A percentile compares a stretch with the other conserved stretches of the same genome.
Conservation (phyloP, 1,140 invertebrate species). For the Drosophila nigromelanica region DNA sequence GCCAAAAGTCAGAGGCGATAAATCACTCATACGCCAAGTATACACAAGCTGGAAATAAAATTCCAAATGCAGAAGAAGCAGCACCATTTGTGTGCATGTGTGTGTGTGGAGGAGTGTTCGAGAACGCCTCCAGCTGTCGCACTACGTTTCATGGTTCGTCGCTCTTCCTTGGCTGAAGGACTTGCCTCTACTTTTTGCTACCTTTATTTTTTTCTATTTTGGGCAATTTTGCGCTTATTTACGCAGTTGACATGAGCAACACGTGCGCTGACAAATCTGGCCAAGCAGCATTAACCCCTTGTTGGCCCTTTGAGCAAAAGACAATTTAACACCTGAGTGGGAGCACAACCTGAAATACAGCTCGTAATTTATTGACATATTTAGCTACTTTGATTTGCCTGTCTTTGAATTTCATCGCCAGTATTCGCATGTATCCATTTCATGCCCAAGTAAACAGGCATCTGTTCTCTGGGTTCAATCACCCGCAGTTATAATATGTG, state of each 20-base stretch:
- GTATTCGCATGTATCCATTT: slow-evolving; percentile 47
- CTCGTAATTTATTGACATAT: slow-evolving; percentile 75
- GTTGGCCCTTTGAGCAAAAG: slow-evolving; percentile 13
- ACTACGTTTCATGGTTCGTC: slow-evolving; percentile 56
- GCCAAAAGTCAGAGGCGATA: slow-evolving; percentile 56
- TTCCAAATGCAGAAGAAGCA: slow-evolving; percentile 14
- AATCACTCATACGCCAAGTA: slow-evolving; percentile 75
- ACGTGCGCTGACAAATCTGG: slow-evolving; percentile 71
- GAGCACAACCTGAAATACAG: slow-evolving; percentile 28
- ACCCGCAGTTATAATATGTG: slow-evolving; percentile 36
- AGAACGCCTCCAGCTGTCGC: slow-evolving; percentile 42
- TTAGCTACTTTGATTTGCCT: slow-evolving; percentile 62
- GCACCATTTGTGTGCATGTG: slow-evolving; percentile 11
- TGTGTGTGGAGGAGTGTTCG: slow-evolving; percentile 4
- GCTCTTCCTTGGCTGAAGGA: slow-evolving; percentile 18
- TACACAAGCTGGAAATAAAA: slow-evolving; percentile 37
- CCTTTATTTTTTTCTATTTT: slow-evolving; percentile 13
- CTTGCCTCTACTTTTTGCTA: slow-evolving; percentile 1
- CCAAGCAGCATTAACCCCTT: slow-evolving; percentile 50
- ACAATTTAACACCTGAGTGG: slow-evolving; percentile 77
- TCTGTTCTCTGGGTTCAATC: slow-evolving; percentile 51
- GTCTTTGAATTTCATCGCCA: slow-evolving; percentile 24
- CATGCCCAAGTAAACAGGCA: slow-evolving; percentile 58
- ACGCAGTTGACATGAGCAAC: slow-evolving; percentile 73
- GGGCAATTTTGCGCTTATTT: slow-evolving; percentile 73